Evolutionary conservation across 2,888 invertebrate species (phyloP), one percentile per base, ranked within the genome.

Genomic region (Oscheius sp.): DNA sequence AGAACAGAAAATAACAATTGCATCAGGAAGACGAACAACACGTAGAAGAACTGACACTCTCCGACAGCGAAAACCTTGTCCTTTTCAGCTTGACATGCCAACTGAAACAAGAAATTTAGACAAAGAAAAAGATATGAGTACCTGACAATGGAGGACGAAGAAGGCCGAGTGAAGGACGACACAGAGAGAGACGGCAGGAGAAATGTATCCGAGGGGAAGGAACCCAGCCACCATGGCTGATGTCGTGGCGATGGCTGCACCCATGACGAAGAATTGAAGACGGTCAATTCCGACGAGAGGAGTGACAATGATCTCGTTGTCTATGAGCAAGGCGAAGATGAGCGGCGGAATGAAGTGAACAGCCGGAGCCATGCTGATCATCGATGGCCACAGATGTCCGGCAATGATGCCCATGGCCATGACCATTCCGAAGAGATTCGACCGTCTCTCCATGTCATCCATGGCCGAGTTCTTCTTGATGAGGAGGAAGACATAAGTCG

Each of bases 401-500:
- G 59, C 43, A 18, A 84, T 61, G 6, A 75, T 69, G 13, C 84
- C 84, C 63, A 80, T 74, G 5, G 53, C 29, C 27, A 80, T 56
- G 16, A 73, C 46, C 18, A 77, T 25, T 0, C 76, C 68, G 74
- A 83, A 81, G 16, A 84, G 70, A 43, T 69, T 69, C n/a, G 77
- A 76, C 9, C 84, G 82, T 21, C 83, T 75, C 56, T 84, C 84
- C 21, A 76, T 74, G 29, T 84, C 84, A 56, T 84, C 84, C 43
- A 70, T 16, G 13, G 70, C 70, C 59, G 80, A 56, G 52, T 78
- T 76, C 61, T 83, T 84, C 41, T 76, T 74, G 56, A 84, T 61
- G 7, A 66, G 74, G 49, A 77, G 70, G 69, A 64, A 77, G 29
- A 73, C 74, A 74, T 76, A 83, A 23, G 75, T 5, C 16, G 85